Percentiles rank a stretch among this genome's conserved stretches.
phyloP scores from a whole-genome alignment of 2,797 vertebrate species.

The Gymnothorax javanicus region DNA sequence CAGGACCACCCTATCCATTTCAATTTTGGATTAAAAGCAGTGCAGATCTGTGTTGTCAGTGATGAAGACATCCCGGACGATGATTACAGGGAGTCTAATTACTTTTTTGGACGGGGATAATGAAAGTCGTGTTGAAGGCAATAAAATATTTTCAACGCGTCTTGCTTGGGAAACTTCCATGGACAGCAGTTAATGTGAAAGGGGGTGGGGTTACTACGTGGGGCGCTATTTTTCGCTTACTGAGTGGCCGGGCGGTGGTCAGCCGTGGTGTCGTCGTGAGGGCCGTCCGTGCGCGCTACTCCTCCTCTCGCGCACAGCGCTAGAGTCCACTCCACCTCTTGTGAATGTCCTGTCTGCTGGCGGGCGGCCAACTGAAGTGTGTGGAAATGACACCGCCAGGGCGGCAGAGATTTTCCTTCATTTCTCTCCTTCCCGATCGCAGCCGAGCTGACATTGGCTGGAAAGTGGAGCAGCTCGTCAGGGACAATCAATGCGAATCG shows the following conservation, averaged over 20 bases:
- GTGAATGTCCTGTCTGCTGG: slow-evolving; percentile 77
- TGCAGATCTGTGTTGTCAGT: background rate
- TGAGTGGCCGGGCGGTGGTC: slow-evolving; percentile 27
- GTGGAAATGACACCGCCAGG: slow-evolving; percentile 98
- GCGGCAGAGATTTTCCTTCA: slow-evolving; percentile 95
- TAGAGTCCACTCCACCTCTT: slow-evolving; percentile 88
- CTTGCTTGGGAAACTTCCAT: background rate
- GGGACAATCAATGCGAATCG: slow-evolving; percentile 99
- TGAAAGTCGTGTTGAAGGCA: background rate
- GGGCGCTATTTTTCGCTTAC: slow-evolving; percentile 2
- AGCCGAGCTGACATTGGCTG: slow-evolving; percentile 98
- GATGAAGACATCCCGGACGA: background rate
- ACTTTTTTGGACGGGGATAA: background rate
- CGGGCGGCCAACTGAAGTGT: slow-evolving; percentile 89
- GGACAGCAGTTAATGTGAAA: background rate
- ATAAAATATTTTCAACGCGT: background rate
- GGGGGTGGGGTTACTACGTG: background rate
- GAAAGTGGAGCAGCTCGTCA: slow-evolving; percentile 99
- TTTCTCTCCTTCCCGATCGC: slow-evolving; percentile 90
- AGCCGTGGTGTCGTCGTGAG: slow-evolving; percentile 6
- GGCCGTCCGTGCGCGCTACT: slow-evolving; percentile 19
- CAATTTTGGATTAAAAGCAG: background rate
- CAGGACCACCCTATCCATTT: background rate
- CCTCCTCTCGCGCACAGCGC: slow-evolving; percentile 25
- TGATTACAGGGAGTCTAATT: background rate